These are phyloP conservation scores for Tenualosa ilisha DNA, from an alignment of 2,797 vertebrate species.

Conservation along the genomic window DNA sequence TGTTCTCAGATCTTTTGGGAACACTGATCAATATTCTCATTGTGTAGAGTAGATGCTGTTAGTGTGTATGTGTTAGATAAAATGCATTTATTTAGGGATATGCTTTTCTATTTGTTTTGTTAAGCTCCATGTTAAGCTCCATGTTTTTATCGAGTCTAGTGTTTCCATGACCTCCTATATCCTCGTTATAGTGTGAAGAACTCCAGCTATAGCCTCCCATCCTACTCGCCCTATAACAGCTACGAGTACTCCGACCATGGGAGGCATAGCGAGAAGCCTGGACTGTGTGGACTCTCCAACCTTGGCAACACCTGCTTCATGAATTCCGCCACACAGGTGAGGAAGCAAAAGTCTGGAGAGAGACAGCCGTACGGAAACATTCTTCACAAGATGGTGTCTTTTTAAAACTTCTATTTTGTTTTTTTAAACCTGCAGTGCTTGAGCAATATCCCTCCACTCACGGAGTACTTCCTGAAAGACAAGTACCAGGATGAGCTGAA, in stretches of 20 bases:
- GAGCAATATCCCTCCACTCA: slow-evolving; percentile 95
- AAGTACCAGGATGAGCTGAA: slow-evolving; percentile 95
- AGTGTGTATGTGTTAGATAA: background rate
- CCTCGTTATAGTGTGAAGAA: slow-evolving; percentile 90
- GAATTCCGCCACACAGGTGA: slow-evolving; percentile 98
- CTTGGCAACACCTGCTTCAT: slow-evolving; percentile 99
- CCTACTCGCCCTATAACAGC: slow-evolving; percentile 93
- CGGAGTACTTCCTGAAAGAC: slow-evolving; percentile 96
- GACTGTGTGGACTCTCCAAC: slow-evolving; percentile 97
- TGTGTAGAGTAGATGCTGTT: background rate
- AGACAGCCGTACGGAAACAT: background rate
- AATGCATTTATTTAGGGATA: background rate
- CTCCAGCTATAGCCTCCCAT: slow-evolving; percentile 92
- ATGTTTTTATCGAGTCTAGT: background rate
- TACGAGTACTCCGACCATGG: slow-evolving; percentile 94
- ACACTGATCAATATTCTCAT: background rate
- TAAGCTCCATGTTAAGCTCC: background rate
- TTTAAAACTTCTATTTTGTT: background rate
- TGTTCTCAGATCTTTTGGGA: background rate
- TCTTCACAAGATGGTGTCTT: background rate
- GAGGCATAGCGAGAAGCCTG: slow-evolving; percentile 88
- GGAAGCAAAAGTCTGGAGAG: background rate
- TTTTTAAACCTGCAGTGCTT: slow-evolving; percentile 82
- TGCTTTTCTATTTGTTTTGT: background rate
- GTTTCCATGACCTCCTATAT: slow-evolving; percentile 35